phyloP scores from a whole-genome alignment of 2,113 vertebrate species.

The Plotosus lineatus region DNA sequence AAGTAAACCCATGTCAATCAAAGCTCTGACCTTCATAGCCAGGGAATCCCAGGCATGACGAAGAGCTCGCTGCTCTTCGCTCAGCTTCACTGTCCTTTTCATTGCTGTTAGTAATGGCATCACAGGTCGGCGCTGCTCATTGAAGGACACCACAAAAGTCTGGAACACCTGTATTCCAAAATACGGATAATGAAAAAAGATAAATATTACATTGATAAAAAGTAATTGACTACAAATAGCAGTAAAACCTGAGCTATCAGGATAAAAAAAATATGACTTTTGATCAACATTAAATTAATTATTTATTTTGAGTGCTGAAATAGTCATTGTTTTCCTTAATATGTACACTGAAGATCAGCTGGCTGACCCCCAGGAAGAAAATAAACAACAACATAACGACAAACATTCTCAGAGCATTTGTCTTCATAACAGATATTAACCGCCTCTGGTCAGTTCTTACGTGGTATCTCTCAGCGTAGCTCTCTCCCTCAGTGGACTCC shows the following conservation, averaged over 20 bases:
- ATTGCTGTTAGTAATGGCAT: conserved; percentile 76
- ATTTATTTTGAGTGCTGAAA: neutral
- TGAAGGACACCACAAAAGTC: conserved; percentile 84
- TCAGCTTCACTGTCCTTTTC: conserved; percentile 66
- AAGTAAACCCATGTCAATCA: too few species aligned
- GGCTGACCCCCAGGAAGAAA: neutral
- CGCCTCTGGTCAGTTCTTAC: conserved; percentile 64
- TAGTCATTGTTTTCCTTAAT: neutral
- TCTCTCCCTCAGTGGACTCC: conserved; percentile 77
- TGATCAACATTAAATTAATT: too few species aligned
- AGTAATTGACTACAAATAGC: neutral
- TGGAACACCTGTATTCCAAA: conserved; percentile 77
- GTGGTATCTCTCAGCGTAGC: conserved; percentile 80
- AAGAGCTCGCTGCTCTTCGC: conserved; percentile 72
- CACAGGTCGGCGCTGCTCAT: conserved; percentile 79
- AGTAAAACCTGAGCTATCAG: too few species aligned
- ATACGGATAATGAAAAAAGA: neutral
- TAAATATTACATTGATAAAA: neutral
- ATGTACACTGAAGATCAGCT: neutral
- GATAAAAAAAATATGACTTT: too few species aligned
- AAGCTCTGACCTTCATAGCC: conserved; percentile 76
- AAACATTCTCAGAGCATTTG: neutral
- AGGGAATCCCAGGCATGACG: conserved; percentile 78
- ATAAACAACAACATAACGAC: neutral
- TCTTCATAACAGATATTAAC: neutral